Evolutionary conservation across 2,888 invertebrate species (phyloP), one percentile per base, ranked within the genome.

Genomic region (Halictus quadricinctus): DNA sequence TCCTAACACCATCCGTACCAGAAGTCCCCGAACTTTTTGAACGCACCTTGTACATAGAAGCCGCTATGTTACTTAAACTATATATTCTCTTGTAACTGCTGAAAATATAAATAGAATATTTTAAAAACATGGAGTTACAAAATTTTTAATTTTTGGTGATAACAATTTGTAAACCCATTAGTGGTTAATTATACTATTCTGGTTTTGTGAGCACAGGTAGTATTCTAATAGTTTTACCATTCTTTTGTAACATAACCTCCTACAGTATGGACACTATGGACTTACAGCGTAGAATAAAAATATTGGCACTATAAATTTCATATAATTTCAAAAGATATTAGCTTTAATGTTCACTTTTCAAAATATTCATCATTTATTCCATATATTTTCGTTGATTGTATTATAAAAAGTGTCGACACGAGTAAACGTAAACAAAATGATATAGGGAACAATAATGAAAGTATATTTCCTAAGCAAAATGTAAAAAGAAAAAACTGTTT

Each of bases 161-260:
- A 13, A 72, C 78, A 60, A 79, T 41, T 64, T 36, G 10, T 25
- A 21, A 72, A 64, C 70, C 46, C 60, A 77, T 70, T 21, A 29
- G 48, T 81, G n/a, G 18, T 12, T 25, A 12, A 70, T 36, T 36
- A 60, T 48, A 79, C 15, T 41, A 75, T 13, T 60, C 76, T 25
- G 18, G 13, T 48, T 48, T 64, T 0, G 25, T 64, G 66, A 46
- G 8, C 6, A 36, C 79, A 84, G 72, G 60, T 79, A 85, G 36
- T 76, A 69, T 73, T 18, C 15, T 46, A 36, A 75, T 0, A n/a
- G 18, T 8, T 79, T 64, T 60, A 46, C 1, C n/a, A 60, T 76
- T 10, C 10, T 73, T 50, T 64, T 48, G 15, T 60, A 13, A 64
- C 64, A 83, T 87, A 87, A 85, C 83, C 85, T 82, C 25, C 70